Evolutionary conservation across 2,888 invertebrate genomes (phyloP), one percentile per base, ranked within the genome.

Genomic region (Xylota sylvarum): DNA sequence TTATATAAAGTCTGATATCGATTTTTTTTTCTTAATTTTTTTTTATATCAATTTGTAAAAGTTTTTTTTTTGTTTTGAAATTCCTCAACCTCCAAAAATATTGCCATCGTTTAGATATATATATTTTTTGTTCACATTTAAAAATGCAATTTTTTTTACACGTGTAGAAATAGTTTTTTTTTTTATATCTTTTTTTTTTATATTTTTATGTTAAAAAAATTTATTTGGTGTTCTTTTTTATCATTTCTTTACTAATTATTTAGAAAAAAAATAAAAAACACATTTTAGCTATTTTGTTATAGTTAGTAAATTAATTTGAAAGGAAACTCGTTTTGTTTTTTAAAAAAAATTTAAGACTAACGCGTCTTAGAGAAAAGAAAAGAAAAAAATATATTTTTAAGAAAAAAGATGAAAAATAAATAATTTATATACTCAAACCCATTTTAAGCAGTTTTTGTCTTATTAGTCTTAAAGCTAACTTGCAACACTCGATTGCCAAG

Each of bases 401-500:
- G 35, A 52, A 52, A 58, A n/a, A 43, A 35, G 23, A 17, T 35
- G 32, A 30, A 60, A 14, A 69, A 81, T 56, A 50, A 82, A 73
- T 30, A 30, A 12, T 60, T 52, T 43, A 60, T 35, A 43, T 76
- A 70, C 30, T 76, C 50, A 40, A 77, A 72, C 52, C 62, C 67
- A 74, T 81, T 85, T 90, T 92, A 92, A 90, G 92, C 90, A 58
- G 92, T 92, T 94, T 96, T 96, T 94, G 96, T 96, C 94, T 96
- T 97, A 93, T 97, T 97, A 92, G 96, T 97, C 95, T 98, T 98
- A 95, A 98, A 98, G 94, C 98, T 98, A 94, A 99, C 98, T 94
- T 98, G 98, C 92, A 98, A 95, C 90, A 98, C 97, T 90, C 98
- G 96, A 93, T 98, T 98, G 91, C 97, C 98, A 91, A 99, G 94